Conservation (phyloP, 1,140 invertebrate species). For the Calephelis virginiensis region DNA sequence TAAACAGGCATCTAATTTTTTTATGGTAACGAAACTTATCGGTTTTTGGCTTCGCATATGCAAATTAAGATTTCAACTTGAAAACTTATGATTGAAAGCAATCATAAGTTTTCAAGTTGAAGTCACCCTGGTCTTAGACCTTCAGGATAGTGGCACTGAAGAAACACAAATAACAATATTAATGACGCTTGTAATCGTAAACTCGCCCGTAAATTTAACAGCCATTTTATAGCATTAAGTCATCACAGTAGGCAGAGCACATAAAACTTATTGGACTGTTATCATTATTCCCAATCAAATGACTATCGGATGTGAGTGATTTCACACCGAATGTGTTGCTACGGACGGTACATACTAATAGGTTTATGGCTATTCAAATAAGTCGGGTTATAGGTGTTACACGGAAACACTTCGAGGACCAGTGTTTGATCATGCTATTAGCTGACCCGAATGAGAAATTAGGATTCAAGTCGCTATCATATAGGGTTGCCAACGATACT, state of each 20-base stretch:
- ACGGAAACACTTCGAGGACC: background rate
- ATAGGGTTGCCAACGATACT: too few relatives aligned
- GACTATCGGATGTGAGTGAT: slow-evolving; percentile 17
- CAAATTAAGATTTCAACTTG: too few relatives aligned
- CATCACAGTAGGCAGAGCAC: slow-evolving; percentile 5
- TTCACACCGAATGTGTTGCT: slow-evolving; percentile 8
- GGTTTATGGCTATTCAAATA: background rate
- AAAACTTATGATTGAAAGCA: too few relatives aligned
- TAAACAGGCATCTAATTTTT: too few relatives aligned
- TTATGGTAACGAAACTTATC: too few relatives aligned
- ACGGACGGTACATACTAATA: slow-evolving; percentile 1
- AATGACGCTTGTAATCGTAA: slow-evolving; percentile 13
- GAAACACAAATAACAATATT: slow-evolving; percentile 8
- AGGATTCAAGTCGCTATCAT: background rate
- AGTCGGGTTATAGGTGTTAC: background rate
- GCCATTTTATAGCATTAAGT: slow-evolving; percentile 15
- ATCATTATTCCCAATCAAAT: slow-evolving; percentile 17
- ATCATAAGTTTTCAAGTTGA: too few relatives aligned
- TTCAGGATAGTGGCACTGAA: background rate
- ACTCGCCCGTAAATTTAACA: slow-evolving; percentile 11
- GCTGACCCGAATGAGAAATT: background rate
- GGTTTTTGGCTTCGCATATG: too few relatives aligned
- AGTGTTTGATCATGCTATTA: too few relatives aligned
- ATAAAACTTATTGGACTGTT: slow-evolving; percentile 18
- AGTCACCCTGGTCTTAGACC: too few relatives aligned